Percentiles rank a stretch among this genome's conserved stretches.
Conservation (phyloP, 2,888 invertebrate genomes). For the Dione juno region DNA sequence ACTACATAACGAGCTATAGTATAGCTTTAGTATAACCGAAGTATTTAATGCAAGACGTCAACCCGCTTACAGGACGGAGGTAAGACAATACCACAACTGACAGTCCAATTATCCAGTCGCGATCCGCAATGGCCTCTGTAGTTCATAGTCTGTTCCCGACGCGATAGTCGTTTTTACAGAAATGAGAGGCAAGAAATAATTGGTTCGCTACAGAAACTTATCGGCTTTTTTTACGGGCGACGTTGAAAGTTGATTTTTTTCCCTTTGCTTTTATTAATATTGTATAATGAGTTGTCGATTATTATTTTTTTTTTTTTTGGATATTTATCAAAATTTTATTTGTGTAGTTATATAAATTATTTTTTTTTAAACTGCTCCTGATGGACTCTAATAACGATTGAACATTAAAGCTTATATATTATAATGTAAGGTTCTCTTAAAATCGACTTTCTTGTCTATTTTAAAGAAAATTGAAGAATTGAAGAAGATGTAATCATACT, state of each 20-base stretch:
- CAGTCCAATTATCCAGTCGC: conserved; percentile 63
- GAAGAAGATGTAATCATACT: neutral
- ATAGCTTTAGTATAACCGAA: conserved; percentile 2
- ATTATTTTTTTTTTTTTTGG: too few species aligned
- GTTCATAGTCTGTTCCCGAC: conserved; percentile 38
- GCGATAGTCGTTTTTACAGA: conserved; percentile 51
- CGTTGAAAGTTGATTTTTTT: conserved; percentile 23
- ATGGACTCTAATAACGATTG: too few species aligned
- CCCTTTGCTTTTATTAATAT: conserved; percentile 27
- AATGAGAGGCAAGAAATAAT: conserved; percentile 57
- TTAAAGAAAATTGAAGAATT: too few species aligned
- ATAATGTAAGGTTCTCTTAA: too few species aligned
- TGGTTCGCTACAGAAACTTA: conserved; percentile 55
- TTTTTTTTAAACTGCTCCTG: too few species aligned
- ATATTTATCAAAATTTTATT: too few species aligned
- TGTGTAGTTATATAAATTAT: too few species aligned
- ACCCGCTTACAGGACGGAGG: conserved; percentile 27
- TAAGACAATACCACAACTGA: conserved; percentile 50
- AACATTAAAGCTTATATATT: too few species aligned
- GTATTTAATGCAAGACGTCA: conserved; percentile 34
- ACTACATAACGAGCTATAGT: neutral
- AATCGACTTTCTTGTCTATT: too few species aligned
- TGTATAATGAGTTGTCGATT: conserved; percentile 23
- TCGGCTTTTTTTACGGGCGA: conserved; percentile 42
- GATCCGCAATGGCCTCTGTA: conserved; percentile 32